Evolutionary conservation across 2,113 vertebrate species (phyloP).

Genomic region (Syngnathus typhle): DNA sequence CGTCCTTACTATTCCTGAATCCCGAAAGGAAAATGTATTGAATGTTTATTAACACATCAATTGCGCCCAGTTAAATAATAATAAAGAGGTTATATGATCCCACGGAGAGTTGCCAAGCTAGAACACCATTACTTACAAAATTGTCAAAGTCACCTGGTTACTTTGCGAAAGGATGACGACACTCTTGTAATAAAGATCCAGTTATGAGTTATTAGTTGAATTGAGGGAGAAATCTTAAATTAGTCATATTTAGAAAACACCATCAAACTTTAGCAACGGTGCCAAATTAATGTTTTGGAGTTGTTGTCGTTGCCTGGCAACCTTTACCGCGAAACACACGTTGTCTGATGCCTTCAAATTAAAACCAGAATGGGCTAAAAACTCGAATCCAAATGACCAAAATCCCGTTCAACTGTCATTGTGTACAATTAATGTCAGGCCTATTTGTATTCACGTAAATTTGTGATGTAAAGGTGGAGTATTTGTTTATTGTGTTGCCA

Average conservation of each 20-base stretch:
- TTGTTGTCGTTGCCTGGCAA: background rate
- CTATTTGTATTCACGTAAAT: background rate
- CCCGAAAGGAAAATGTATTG: background rate
- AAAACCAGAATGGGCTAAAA: background rate
- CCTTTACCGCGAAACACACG: background rate
- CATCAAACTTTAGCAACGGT: background rate
- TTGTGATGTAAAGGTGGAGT: background rate
- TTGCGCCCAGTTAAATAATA: background rate
- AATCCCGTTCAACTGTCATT: background rate
- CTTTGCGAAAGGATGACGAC: background rate
- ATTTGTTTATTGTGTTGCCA: background rate
- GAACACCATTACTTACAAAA: background rate
- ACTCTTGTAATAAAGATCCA: background rate
- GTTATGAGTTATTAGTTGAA: background rate
- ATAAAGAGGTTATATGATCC: background rate
- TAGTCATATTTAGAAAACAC: background rate
- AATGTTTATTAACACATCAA: background rate
- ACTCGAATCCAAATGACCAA: background rate
- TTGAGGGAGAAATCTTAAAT: background rate
- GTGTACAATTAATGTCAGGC: fast-evolving
- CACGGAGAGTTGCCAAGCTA: background rate
- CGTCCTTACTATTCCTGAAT: background rate
- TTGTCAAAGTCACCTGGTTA: background rate
- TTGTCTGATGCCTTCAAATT: background rate
- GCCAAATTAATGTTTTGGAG: background rate